phyloP scores from a whole-genome alignment of 2,797 vertebrate species.

The Chloroceryle inda region DNA sequence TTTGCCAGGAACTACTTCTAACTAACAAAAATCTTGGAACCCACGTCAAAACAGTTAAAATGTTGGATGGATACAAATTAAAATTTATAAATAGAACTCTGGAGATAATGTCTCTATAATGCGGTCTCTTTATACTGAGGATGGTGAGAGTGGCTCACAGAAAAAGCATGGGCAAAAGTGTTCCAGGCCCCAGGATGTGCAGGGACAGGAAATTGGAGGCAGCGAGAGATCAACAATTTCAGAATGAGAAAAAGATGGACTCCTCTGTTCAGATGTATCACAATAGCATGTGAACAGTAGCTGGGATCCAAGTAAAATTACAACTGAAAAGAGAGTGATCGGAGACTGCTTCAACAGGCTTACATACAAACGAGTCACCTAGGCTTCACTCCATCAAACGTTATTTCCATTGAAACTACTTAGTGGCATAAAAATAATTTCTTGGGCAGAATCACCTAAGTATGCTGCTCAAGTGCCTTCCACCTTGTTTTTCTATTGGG shows the following conservation, averaged over 20 bases:
- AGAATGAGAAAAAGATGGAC: constrained; percentile 32
- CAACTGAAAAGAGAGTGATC: neutral
- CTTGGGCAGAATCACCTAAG: neutral
- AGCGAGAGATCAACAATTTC: neutral
- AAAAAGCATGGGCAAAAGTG: neutral
- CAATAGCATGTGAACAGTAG: constrained; percentile 3
- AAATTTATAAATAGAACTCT: constrained; percentile 34
- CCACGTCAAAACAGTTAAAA: neutral
- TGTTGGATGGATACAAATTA: neutral
- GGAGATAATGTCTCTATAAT: neutral
- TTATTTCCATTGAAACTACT: neutral
- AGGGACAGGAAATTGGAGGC: constrained; percentile 28
- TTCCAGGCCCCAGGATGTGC: neutral
- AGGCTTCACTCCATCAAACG: neutral
- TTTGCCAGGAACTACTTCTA: constrained; percentile 22
- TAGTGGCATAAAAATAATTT: too few relatives aligned
- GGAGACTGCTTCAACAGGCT: neutral
- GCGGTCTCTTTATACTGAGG: neutral
- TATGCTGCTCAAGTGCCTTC: neutral
- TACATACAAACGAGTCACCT: neutral
- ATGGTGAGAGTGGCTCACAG: neutral
- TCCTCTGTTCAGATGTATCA: neutral
- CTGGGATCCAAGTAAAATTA: constrained; percentile 10
- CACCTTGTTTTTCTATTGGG: neutral
- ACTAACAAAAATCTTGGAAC: constrained; percentile 21